phyloP scores from a whole-genome alignment of 2,888 invertebrate species.

The Dynastes tityus region DNA sequence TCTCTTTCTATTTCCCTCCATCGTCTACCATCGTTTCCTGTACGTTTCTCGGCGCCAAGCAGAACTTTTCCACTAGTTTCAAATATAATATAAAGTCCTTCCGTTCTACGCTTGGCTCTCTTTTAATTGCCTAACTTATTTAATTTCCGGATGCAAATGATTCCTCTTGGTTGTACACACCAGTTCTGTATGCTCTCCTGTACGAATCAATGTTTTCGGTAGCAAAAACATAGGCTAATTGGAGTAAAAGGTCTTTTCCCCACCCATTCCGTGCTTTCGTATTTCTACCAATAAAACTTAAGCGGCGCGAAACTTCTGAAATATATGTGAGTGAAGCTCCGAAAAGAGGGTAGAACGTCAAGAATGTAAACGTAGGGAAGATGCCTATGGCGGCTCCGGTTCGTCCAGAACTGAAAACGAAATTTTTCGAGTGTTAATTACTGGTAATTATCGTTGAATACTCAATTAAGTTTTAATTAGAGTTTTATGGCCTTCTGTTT shows the following conservation, averaged over 20 bases:
- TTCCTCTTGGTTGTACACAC: background rate
- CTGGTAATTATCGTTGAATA: conserved; percentile 33
- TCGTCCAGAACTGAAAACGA: conserved; percentile 20
- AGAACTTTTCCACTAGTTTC: conserved; percentile 36
- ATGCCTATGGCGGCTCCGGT: background rate
- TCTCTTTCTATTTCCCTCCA: background rate
- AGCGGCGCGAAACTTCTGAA: background rate
- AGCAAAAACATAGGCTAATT: conserved; percentile 21
- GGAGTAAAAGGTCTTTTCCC: conserved; percentile 17
- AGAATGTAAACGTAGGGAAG: background rate
- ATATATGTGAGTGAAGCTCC: background rate
- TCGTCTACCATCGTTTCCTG: background rate
- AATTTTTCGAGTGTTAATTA: conserved; percentile 46
- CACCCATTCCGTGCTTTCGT: background rate
- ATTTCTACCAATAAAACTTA: conserved; percentile 1
- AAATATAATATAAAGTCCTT: conserved; percentile 37
- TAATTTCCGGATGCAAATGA: conserved; percentile 46
- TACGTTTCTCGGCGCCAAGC: background rate
- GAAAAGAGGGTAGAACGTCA: conserved; percentile 5
- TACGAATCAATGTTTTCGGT: conserved; percentile 36
- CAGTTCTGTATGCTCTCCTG: background rate
- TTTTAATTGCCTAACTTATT: conserved; percentile 46
- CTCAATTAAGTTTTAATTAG: conserved; percentile 46
- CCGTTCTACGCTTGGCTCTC: background rate
- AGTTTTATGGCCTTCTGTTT: conserved; percentile 6